phyloP scores from a whole-genome alignment of 2,113 vertebrate species.

The Bubalus kerabau region DNA sequence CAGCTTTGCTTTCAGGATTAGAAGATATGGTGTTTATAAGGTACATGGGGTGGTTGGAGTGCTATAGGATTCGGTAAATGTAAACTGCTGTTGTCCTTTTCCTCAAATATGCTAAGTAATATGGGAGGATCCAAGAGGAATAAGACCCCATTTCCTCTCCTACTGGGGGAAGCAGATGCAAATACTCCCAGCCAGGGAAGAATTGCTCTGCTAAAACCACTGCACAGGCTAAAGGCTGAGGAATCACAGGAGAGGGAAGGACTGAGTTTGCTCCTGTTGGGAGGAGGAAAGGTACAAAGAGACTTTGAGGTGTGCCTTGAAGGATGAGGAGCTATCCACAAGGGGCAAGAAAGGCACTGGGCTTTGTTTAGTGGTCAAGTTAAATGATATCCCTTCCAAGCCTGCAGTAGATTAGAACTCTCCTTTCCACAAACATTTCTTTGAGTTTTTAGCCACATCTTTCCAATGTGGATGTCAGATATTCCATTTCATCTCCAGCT shows the following conservation, averaged over 20 bases:
- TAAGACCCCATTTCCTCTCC: background rate
- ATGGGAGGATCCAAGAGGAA: background rate
- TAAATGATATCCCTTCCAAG: too few species aligned
- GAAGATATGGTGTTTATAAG: background rate
- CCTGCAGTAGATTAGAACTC: too few species aligned
- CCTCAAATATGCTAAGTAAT: background rate
- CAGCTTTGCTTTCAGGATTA: background rate
- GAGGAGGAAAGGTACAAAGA: background rate
- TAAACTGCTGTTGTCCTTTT: background rate
- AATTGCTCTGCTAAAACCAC: background rate
- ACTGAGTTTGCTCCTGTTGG: background rate
- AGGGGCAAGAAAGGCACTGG: background rate
- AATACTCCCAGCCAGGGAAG: too few species aligned
- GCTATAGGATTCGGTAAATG: background rate
- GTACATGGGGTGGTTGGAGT: background rate
- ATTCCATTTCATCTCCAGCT: background rate
- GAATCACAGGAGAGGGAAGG: background rate
- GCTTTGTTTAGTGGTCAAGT: background rate
- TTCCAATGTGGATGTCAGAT: background rate
- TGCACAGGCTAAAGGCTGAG: too few species aligned
- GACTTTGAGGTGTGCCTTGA: background rate
- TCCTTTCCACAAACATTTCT: background rate
- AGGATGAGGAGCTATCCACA: background rate
- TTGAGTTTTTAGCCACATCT: background rate
- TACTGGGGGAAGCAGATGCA: background rate